Base-by-base conservation (phyloP, 2,888 invertebrate genomes). In the Hoplodrina ambigua region DNA sequence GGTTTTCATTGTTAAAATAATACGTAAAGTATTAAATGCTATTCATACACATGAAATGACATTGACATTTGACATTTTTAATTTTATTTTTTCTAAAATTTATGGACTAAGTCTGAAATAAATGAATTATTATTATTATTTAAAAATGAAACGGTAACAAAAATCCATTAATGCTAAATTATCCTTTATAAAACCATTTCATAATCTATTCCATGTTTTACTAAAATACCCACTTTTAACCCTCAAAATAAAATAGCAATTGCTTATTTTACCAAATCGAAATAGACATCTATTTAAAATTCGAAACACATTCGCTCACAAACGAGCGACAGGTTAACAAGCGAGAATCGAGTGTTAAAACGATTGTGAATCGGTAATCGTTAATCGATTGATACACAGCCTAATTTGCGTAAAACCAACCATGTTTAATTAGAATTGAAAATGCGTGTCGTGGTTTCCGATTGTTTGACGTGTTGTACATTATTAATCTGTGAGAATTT, bases 291-390 rank as follows among this genome's bases (percentile, higher is more conserved):
- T 63, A 75, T 83, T 86, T 80, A 66, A 78, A 80, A 86, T 86
- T 85, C 83, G 85, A 62, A 63, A 69, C 86, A 77, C 83, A 78
- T 65, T 57, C 75, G 44, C 53, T 64, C 62, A 70, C 73, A 71
- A 72, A 71, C 69, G 73, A 73, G 69, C 61, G 80, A 79, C 79
- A 72, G 75, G 58, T 78, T 81, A 77, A 78, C 76, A 80, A 75
- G 73, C 83, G 82, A 81, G 84, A 85, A 86, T 85, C 85, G 83
- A 84, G 80, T 85, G 78, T 78, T 75, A 76, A 79, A 86, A 83
- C 85, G 74, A 84, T 86, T 85, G 74, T 75, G 81, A 81, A 83
- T 83, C 67, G 72, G 60, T 83, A 75, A 83, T 82, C 74, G 71
- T 61, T 80, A 80, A 84, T 83, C 80, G 85, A 75, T 86, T 75